These are phyloP conservation scores for Graphium colonna DNA, from an alignment of 2,888 invertebrate species.

Conservation along the genomic window DNA sequence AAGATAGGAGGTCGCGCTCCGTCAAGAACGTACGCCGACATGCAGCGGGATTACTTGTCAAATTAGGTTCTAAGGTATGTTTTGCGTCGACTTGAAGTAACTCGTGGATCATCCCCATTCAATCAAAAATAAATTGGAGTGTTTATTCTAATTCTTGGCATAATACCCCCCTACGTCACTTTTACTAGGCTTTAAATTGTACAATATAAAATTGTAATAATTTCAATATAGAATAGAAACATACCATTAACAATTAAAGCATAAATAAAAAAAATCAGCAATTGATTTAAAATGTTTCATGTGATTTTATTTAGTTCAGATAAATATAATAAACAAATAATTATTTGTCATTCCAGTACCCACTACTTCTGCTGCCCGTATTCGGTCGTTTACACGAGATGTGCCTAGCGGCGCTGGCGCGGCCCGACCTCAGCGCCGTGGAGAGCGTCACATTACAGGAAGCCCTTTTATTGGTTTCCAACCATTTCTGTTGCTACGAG, in stretches of 20 bases:
- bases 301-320: too few species aligned
- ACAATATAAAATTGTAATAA: too few species aligned
- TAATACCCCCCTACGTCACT: too few species aligned
- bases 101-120: too few species aligned
- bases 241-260: too few species aligned
- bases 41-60: slow-evolving; percentile 93
- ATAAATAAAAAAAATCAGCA: too few species aligned
- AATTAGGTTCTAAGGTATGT: slow-evolving; percentile 87
- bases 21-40: slow-evolving; percentile 93
- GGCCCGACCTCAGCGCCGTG: slow-evolving; percentile 87
- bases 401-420: slow-evolving; percentile 85
- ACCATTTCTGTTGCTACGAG: slow-evolving; percentile 94
- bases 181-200: too few species aligned
- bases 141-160: background rate
- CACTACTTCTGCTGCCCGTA: slow-evolving; percentile 89
- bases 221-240: too few species aligned
- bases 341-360: slow-evolving; percentile 77
- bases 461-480: slow-evolving; percentile 89
- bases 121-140: too few species aligned
- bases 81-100: too few species aligned
- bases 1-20: slow-evolving; percentile 83
- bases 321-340: too few species aligned
- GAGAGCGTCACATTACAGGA: slow-evolving; percentile 91
- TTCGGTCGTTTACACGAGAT: slow-evolving; percentile 91
- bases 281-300: too few species aligned